These are phyloP conservation scores for Plagiodera versicolora DNA, from an alignment of 2,888 invertebrate genomes.

Conservation along the genomic window DNA sequence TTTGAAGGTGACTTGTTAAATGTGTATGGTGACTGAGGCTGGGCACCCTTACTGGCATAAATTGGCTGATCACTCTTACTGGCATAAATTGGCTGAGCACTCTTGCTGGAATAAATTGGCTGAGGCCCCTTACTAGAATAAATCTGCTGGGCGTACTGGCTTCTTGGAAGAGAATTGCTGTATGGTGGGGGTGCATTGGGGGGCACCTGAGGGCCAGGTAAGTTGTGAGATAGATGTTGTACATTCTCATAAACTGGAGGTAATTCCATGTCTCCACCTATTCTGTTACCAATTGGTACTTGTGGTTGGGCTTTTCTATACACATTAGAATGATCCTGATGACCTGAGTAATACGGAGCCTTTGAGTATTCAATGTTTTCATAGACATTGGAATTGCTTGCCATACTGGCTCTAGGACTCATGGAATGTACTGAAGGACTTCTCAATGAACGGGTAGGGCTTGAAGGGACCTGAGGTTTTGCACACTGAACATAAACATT, in stretches of 20 bases:
- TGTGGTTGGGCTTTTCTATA: constrained; percentile 82
- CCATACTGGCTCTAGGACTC: constrained; percentile 51
- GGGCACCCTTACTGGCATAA: constrained; percentile 24
- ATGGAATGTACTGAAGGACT: constrained; percentile 64
- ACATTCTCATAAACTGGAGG: constrained; percentile 60
- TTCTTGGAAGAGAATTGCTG: constrained; percentile 28
- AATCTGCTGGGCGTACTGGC: constrained; percentile 30
- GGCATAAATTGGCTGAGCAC: constrained; percentile 25
- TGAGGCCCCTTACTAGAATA: constrained; percentile 25
- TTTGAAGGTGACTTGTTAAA: constrained; percentile 35
- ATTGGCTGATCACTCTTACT: constrained; percentile 31
- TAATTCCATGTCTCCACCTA: constrained; percentile 53
- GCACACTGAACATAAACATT: constrained; percentile 55
- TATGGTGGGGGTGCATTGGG: constrained; percentile 44
- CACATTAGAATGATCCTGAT: constrained; percentile 53
- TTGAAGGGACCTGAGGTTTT: constrained; percentile 52
- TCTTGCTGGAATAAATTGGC: constrained; percentile 43
- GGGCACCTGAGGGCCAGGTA: constrained; percentile 54
- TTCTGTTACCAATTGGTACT: constrained; percentile 64
- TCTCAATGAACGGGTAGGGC: constrained; percentile 65
- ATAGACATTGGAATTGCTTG: constrained; percentile 61
- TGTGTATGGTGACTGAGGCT: constrained; percentile 35
- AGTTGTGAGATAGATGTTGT: constrained; percentile 44
- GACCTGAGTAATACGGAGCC: constrained; percentile 61
- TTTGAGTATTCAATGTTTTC: constrained; percentile 76